These are phyloP conservation scores for Agelastica alni DNA, from an alignment of 2,888 invertebrate genomes.

Conservation along the genomic window DNA sequence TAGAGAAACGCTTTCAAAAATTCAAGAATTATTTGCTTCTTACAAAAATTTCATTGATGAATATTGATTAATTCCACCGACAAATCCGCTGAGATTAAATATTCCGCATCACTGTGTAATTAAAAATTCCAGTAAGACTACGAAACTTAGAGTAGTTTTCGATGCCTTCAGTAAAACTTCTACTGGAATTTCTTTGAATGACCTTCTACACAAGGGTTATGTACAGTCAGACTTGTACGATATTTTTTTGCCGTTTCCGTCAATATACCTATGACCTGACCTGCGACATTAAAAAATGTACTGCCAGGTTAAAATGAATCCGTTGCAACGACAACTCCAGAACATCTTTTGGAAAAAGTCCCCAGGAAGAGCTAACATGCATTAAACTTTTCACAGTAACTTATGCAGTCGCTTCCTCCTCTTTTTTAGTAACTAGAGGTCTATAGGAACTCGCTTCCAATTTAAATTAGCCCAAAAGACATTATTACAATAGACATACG, in stretches of 20 bases:
- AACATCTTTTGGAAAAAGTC: conserved; percentile 19
- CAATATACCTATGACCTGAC: conserved; percentile 20
- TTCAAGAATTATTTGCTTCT: too few relatives aligned
- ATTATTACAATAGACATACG: conserved; percentile 9
- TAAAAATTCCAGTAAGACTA: conserved; percentile 26
- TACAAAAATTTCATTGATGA: conserved; percentile 6
- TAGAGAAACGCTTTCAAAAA: background rate
- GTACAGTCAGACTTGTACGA: conserved; percentile 2
- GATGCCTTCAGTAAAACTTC: conserved; percentile 19
- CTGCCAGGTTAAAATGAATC: conserved; percentile 13
- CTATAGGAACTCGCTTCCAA: conserved; percentile 3
- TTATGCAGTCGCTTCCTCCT: conserved; percentile 17
- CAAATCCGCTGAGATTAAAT: conserved; percentile 8
- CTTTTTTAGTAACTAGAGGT: conserved; percentile 15
- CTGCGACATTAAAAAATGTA: conserved; percentile 22
- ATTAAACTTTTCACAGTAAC: conserved; percentile 21
- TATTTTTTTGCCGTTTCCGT: conserved; percentile 1
- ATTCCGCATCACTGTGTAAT: conserved; percentile 31
- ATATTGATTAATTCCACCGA: background rate
- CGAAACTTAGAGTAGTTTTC: conserved; percentile 27
- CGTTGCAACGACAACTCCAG: conserved; percentile 12
- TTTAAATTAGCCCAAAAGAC: conserved; percentile 1
- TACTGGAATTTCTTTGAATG: conserved; percentile 27
- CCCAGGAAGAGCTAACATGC: conserved; percentile 6
- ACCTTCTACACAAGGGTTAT: conserved; percentile 10